Percentiles rank a stretch among this genome's conserved stretches.
Evolutionary conservation across 2,888 invertebrate genomes (phyloP).

Genomic region (Eumerus sabulonum): DNA sequence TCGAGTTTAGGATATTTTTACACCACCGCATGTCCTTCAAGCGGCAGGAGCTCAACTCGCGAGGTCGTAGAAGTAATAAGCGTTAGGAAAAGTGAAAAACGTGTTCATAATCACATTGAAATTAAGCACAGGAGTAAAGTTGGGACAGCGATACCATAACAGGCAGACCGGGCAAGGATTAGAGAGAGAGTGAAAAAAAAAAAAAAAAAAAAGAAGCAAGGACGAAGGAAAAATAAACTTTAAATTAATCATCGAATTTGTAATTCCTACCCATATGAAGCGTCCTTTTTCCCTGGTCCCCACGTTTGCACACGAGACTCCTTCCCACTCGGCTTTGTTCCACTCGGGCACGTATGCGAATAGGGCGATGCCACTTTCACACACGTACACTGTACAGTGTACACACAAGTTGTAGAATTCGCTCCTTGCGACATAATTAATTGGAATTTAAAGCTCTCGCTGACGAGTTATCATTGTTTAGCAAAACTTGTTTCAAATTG

Average conservation of each 20-base stretch:
- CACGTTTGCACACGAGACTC: too few relatives aligned
- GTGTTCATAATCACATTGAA: constrained; percentile 50
- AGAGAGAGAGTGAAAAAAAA: not conserved
- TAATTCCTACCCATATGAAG: not conserved
- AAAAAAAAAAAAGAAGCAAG: constrained; percentile 8
- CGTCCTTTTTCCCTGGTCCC: too few relatives aligned
- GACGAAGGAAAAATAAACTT: constrained; percentile 10
- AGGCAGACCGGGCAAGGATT: too few relatives aligned
- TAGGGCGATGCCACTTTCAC: not conserved
- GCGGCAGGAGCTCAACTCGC: not conserved
- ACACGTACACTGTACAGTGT: constrained; percentile 14
- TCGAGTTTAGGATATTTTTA: too few relatives aligned
- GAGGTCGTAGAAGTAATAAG: constrained; percentile 4
- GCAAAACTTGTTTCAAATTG: constrained; percentile 3
- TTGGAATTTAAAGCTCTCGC: constrained; percentile 50
- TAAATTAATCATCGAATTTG: constrained; percentile 41
- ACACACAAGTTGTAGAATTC: constrained; percentile 17
- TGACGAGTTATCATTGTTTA: constrained; percentile 38
- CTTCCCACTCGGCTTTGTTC: too few relatives aligned
- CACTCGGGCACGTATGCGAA: too few relatives aligned
- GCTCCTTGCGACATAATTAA: constrained; percentile 44
- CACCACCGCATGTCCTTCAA: too few relatives aligned
- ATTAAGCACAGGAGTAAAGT: constrained; percentile 11
- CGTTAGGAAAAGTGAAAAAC: constrained; percentile 30
- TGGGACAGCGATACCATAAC: not conserved